Evolutionary conservation across 2,797 vertebrate species (phyloP).

Genomic region (Pantherophis alleghaniensis): DNA sequence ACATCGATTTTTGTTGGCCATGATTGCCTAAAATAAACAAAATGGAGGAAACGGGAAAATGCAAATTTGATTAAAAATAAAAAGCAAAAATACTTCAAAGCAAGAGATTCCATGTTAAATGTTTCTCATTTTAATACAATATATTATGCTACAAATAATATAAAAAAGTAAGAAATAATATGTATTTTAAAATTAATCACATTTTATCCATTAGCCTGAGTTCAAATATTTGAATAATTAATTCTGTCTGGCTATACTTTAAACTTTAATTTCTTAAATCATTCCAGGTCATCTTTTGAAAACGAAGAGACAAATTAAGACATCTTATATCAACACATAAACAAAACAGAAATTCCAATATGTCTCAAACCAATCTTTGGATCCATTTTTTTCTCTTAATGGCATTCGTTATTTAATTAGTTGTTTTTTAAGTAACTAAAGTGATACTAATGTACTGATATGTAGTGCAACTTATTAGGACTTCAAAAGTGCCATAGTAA

Average conservation of each 20-base stretch:
- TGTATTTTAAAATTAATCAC: not conserved
- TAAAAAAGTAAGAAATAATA: not conserved
- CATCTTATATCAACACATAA: not conserved
- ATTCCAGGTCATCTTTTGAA: not conserved
- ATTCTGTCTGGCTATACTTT: not conserved
- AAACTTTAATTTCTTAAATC: not conserved
- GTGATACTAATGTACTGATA: not conserved
- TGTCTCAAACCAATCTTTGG: not conserved
- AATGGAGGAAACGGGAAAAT: slow-evolving; percentile 6
- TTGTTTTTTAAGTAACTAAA: not conserved
- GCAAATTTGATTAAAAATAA: not conserved
- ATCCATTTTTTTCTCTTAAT: not conserved
- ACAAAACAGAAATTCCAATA: not conserved
- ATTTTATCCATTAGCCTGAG: not conserved
- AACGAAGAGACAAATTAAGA: not conserved
- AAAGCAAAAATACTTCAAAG: not conserved
- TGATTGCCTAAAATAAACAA: slow-evolving; percentile 82
- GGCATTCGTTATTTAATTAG: not conserved
- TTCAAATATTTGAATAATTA: not conserved
- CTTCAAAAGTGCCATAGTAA: not conserved
- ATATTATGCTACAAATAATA: not conserved
- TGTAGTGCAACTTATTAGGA: not conserved
- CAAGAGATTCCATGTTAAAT: not conserved
- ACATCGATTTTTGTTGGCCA: slow-evolving; percentile 95
- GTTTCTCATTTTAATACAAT: not conserved